phyloP scores from a whole-genome alignment of 2,888 invertebrate genomes.

The Pseudeuparius sepicola region DNA sequence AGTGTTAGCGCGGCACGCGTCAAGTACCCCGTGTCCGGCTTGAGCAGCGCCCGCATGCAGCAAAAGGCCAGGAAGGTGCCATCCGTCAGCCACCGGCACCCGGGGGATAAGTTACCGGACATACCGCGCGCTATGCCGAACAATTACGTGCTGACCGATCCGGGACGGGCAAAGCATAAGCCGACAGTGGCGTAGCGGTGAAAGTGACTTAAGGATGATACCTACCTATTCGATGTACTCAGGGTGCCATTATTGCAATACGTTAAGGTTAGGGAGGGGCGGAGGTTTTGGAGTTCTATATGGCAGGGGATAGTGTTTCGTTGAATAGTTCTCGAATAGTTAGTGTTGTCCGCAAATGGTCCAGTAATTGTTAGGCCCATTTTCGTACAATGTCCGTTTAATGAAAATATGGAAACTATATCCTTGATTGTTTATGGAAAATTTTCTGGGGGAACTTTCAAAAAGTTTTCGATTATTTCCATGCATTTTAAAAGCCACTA shows the following conservation, averaged over 20 bases:
- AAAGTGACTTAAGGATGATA: constrained; percentile 7
- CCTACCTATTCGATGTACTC: constrained; percentile 33
- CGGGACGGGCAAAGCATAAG: constrained; percentile 37
- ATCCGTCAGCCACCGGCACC: constrained; percentile 56
- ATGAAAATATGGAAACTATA: no score
- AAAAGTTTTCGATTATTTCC: no score
- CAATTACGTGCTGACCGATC: constrained; percentile 51
- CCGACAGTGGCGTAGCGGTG: constrained; percentile 38
- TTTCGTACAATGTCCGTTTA: no score
- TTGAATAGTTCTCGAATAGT: no score
- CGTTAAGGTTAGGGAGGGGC: constrained; percentile 25
- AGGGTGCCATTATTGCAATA: constrained; percentile 42
- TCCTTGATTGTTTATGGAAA: no score
- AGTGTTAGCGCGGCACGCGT: constrained; percentile 40
- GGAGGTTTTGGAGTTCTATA: no score
- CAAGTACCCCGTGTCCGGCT: constrained; percentile 58
- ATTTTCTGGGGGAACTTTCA: no score
- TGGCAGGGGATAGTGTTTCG: no score
- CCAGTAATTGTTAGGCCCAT: no score
- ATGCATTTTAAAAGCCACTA: no score
- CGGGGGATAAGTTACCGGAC: constrained; percentile 66
- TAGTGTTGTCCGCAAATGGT: no score
- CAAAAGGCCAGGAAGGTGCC: constrained; percentile 45
- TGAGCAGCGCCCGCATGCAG: constrained; percentile 51
- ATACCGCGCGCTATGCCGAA: constrained; percentile 58